Base-by-base conservation (phyloP, 2,888 invertebrate genomes). In the Pasiphila rectangulata region DNA sequence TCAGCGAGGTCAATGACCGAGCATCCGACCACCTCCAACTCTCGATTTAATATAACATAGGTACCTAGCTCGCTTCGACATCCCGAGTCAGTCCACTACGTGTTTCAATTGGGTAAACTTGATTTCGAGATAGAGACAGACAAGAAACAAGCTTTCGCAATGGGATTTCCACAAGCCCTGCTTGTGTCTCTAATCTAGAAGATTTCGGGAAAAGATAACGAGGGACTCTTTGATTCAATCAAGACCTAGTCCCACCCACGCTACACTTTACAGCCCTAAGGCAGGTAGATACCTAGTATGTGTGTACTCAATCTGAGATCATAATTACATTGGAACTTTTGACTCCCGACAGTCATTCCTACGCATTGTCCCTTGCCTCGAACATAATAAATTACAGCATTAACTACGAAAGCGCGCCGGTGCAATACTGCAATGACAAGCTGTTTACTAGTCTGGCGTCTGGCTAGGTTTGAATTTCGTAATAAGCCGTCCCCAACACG, bases 1-100 rank as follows among this genome's bases (percentile, higher is more conserved):
- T 54, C 62, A 57, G 59, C 60, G 63, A 60, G 81, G 75, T 83
- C 79, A 67, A 69, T 60, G 79, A 69, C 77, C 83, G 63, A 56
- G 52, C 64, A 58, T 66, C 61, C 64, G 49, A 57, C 53, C 57
- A 55, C 48, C 55, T 40, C 54, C 23, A 57, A 61, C 64, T 63
- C 62, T 64, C 60, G 62, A 69, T 66, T 68, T 70, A 63, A 63
- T 59, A 64, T 60, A 63, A 63, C 66, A 64, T 61, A n/a, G n/a
- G n/a, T n/a, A 68, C 57, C 62, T 57, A 67, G 56, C 61, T 54
- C 57, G 48, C 47, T 53, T 38, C 48, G 48, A 49, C 37, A 35
- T 54, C 49, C 45, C 45, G 46, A 45, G 34, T 47, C 43, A 38
- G 21, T 54, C 37, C 41, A 32, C 51, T 54, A 51, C 47, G 48